Evolutionary conservation across 1,140 invertebrate genomes (phyloP), one percentile per base, ranked within the genome.

Genomic region (Battus philenor): DNA sequence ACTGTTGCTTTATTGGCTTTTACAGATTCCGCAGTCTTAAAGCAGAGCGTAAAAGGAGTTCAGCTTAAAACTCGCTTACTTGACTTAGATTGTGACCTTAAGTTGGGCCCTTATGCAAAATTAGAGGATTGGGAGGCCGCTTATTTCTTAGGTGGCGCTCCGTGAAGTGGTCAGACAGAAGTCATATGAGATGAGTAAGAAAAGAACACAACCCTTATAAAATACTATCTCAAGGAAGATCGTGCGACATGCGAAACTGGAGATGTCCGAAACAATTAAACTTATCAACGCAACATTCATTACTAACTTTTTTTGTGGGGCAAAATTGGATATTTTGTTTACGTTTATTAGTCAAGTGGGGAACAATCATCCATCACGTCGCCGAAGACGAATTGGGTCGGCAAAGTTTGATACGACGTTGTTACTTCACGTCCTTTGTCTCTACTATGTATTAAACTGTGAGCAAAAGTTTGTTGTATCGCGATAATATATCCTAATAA

Each of bases 331-430:
- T 70, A 67, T 68, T 80, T 75, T 80, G 79, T 83, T 83, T 83
- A 83, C 79, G 75, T 83, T 79, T 77, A 78, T 80, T 79, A 82
- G 69, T 68, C 59, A 56, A 75, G 70, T 73, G 74, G 59, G 43
- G 70, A 67, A 49, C 55, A 46, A 34, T 68, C 72, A 83, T 80
- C 75, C 67, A 83, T 83, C 76, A 80, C 67, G 50, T 24, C 31
- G 50, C 44, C 47, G 55, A 71, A 74, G 74, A 78, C 61, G 69
- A 69, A 78, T 79, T 64, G 66, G 55, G 38, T 52, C 44, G 52
- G 33, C 22, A 20, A 45, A 60, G 62, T 52, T 60, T 60, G 47
- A 61, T 51, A 56, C 63, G 55, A 59, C 57, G 64, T 58, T 68
- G 53, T 61, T 54, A 66, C 55, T 63, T 61, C 54, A 64, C 45